Conservation (phyloP, 2,113 vertebrate genomes). For the Hepsetus odoe region DNA sequence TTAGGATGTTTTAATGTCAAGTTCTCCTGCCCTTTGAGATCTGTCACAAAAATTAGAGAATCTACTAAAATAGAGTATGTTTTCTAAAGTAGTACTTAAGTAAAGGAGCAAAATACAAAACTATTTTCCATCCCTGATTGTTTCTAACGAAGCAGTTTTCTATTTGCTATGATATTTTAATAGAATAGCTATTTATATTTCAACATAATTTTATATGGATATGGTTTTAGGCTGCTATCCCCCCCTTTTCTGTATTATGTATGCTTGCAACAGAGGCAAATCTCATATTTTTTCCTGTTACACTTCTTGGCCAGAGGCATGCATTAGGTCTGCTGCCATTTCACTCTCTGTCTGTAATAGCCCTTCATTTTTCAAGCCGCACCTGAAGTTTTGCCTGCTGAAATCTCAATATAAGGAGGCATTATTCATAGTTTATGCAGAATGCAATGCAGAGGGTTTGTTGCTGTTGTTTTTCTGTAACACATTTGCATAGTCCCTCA, state of each 20-base stretch:
- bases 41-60: too few relatives aligned
- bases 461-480: slow-evolving; percentile 6
- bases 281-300: neutral
- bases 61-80: too few relatives aligned
- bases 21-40: too few relatives aligned
- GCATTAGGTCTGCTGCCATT: neutral
- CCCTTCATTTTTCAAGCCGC: slow-evolving; percentile 23
- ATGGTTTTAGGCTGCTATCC: neutral
- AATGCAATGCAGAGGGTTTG: slow-evolving; percentile 23
- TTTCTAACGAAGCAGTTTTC: too few relatives aligned
- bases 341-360: slow-evolving; percentile 12
- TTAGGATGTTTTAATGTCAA: too few relatives aligned
- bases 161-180: too few relatives aligned
- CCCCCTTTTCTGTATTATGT: neutral
- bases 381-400: slow-evolving; percentile 37
- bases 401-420: slow-evolving; percentile 45
- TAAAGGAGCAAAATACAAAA: too few relatives aligned
- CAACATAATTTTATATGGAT: too few relatives aligned
- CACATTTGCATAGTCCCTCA: slow-evolving; percentile 45
- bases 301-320: neutral
- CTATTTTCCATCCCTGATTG: too few relatives aligned
- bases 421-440: slow-evolving; percentile 58
- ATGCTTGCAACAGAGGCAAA: neutral
- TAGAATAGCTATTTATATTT: too few relatives aligned
- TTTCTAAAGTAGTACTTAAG: too few relatives aligned